Conservation (phyloP, 2,888 invertebrate species). For the Ariolimax columbianus region DNA sequence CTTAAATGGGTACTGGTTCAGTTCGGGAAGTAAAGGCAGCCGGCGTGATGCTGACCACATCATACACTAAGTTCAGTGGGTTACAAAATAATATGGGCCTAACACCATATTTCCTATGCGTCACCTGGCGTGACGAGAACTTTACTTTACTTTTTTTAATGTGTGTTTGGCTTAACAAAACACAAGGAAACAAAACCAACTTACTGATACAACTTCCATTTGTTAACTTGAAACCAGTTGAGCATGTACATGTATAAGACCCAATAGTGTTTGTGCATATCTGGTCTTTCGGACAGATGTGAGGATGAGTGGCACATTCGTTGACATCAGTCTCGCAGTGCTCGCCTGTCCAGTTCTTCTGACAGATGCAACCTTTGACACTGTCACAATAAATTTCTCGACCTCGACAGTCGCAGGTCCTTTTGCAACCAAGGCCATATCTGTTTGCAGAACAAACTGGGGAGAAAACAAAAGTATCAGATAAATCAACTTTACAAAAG, state of each 20-base stretch:
- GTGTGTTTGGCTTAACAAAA: too few relatives aligned
- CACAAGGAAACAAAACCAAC: too few relatives aligned
- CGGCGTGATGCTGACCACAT: too few relatives aligned
- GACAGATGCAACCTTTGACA: slow-evolving; percentile 55
- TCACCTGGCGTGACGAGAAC: too few relatives aligned
- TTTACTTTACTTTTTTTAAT: too few relatives aligned
- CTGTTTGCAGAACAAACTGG: slow-evolving; percentile 9
- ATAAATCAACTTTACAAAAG: too few relatives aligned
- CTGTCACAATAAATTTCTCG: slow-evolving; percentile 47
- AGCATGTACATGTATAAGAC: slow-evolving; percentile 49
- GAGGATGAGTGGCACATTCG: slow-evolving; percentile 51
- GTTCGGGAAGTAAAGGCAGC: too few relatives aligned
- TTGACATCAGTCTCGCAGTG: slow-evolving; percentile 55
- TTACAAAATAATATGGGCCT: too few relatives aligned
- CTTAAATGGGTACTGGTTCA: too few relatives aligned
- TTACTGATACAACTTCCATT: slow-evolving; percentile 9
- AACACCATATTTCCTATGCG: too few relatives aligned
- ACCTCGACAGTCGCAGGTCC: slow-evolving; percentile 49
- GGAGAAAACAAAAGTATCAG: background rate
- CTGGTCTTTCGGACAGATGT: slow-evolving; percentile 26
- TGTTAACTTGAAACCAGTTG: slow-evolving; percentile 30
- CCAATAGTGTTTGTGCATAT: slow-evolving; percentile 53
- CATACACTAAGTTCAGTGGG: too few relatives aligned
- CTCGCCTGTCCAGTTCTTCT: slow-evolving; percentile 54
- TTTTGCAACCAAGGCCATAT: slow-evolving; percentile 53